phyloP scores from a whole-genome alignment of 2,113 vertebrate species.

The Lepidothrix coronata region DNA sequence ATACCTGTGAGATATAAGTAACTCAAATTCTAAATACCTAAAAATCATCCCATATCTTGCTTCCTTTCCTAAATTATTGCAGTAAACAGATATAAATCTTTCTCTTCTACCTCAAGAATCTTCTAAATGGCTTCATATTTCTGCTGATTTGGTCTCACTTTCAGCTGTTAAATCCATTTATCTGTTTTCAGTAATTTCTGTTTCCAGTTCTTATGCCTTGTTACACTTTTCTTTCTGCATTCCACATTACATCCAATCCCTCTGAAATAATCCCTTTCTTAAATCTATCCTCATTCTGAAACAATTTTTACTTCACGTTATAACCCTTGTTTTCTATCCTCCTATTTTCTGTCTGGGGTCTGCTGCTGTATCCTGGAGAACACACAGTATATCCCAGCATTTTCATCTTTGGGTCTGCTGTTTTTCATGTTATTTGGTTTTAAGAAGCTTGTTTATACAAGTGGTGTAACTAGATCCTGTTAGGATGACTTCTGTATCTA shows the following conservation, averaged over 20 bases:
- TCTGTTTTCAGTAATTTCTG: background rate
- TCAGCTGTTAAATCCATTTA: background rate
- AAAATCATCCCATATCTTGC: background rate
- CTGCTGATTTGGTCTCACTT: background rate
- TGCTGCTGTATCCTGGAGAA: background rate
- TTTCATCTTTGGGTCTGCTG: background rate
- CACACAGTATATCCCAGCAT: background rate
- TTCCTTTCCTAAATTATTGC: background rate
- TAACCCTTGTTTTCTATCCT: background rate
- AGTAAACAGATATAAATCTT: background rate
- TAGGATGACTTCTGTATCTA: background rate
- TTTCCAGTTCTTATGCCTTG: background rate
- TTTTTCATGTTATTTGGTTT: background rate
- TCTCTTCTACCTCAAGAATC: background rate
- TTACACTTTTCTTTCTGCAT: background rate
- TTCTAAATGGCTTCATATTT: background rate
- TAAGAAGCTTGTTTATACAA: background rate
- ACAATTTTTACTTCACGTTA: background rate
- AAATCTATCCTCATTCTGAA: background rate
- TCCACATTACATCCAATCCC: background rate
- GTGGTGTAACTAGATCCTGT: background rate
- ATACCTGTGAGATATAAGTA: background rate
- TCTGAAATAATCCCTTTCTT: background rate
- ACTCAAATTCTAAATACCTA: background rate
- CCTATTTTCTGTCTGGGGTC: background rate